Evolutionary conservation across 37 sponge, comb jelly and placozoan species (phyloP).

Genomic region (Crambe crambe): DNA sequence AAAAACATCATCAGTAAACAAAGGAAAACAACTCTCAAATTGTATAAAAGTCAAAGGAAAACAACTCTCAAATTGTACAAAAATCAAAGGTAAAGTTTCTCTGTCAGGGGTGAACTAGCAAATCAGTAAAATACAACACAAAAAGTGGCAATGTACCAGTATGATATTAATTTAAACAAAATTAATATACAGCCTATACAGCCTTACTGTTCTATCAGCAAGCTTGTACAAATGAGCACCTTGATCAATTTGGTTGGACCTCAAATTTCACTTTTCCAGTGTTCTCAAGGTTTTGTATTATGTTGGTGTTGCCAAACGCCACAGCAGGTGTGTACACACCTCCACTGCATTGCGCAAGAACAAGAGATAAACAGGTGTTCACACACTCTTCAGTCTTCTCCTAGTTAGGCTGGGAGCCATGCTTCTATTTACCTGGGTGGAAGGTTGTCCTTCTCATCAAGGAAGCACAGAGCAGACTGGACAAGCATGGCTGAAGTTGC

Average conservation of each 20-base stretch:
- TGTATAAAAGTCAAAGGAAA: no score
- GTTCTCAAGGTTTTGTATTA: constrained; percentile 62
- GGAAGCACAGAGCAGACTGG: constrained; percentile 63
- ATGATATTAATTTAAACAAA: no score
- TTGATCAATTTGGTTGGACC: constrained; percentile 5
- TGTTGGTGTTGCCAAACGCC: constrained; percentile 66
- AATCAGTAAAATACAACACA: no score
- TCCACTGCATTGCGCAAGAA: constrained; percentile 46
- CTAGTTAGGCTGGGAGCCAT: neutral
- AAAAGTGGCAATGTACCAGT: no score
- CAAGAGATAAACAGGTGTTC: neutral
- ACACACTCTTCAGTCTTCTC: neutral
- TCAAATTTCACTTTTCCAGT: constrained; percentile 74
- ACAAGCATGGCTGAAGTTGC: constrained; percentile 75
- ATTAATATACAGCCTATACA: no score
- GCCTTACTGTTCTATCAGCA: no score
- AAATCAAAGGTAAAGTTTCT: no score
- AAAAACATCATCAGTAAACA: no score
- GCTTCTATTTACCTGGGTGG: constrained; percentile 43
- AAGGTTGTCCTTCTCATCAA: constrained; percentile 48
- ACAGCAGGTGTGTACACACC: constrained; percentile 80
- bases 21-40: no score
- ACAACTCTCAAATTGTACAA: no score
- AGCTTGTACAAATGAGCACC: no score
- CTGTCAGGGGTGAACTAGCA: no score